These are phyloP conservation scores for Stercorarius parasiticus DNA, from an alignment of 2,113 vertebrate genomes.

Conservation along the genomic window DNA sequence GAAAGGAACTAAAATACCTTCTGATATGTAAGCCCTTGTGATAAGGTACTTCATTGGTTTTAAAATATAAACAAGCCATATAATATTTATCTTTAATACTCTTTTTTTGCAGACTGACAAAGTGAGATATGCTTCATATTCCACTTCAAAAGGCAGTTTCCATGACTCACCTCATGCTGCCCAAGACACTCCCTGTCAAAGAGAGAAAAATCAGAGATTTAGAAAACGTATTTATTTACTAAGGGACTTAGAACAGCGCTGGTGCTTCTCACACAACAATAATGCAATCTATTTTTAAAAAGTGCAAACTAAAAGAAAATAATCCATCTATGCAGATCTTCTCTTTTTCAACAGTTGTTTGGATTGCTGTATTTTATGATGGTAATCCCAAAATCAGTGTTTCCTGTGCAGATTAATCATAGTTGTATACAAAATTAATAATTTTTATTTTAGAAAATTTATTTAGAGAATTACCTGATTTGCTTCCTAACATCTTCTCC, in stretches of 20 bases:
- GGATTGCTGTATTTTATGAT: not conserved
- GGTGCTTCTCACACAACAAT: not conserved
- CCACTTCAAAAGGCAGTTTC: not conserved
- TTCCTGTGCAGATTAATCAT: not conserved
- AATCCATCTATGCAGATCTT: not conserved
- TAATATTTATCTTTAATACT: not conserved
- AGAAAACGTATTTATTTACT: not conserved
- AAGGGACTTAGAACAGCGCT: not conserved
- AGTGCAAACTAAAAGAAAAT: not conserved
- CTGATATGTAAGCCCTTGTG: not conserved
- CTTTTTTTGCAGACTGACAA: not conserved
- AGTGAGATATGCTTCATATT: not conserved
- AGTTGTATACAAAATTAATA: not conserved
- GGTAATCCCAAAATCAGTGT: not conserved
- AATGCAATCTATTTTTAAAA: not conserved
- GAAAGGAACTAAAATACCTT: not conserved
- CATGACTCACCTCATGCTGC: conserved; percentile 78
- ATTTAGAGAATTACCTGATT: not conserved
- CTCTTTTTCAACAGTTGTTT: not conserved
- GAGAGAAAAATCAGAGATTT: conserved; percentile 36
- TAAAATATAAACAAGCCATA: not conserved
- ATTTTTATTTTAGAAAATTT: not conserved
- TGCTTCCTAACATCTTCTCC: not conserved
- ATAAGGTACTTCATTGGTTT: not conserved
- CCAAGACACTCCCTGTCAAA: conserved; percentile 77